Evolutionary conservation across 2,888 invertebrate genomes (phyloP).

Genomic region (Drosophila hamatofila): DNA sequence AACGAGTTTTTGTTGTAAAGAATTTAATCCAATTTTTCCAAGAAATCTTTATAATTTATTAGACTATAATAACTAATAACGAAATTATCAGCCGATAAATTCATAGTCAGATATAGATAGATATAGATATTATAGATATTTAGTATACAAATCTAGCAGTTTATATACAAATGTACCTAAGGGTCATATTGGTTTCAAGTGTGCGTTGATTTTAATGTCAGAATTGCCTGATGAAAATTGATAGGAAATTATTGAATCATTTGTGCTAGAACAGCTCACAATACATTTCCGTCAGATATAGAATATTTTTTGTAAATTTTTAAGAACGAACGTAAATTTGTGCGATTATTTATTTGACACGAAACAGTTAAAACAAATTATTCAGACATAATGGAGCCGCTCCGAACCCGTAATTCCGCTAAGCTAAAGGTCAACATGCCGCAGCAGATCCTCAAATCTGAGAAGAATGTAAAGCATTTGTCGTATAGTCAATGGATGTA

Average conservation of each 20-base stretch:
- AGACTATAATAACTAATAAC: no score
- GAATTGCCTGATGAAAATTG: background rate
- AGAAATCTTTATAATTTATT: no score
- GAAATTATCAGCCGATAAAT: no score
- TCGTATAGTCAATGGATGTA: background rate
- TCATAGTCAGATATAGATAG: no score
- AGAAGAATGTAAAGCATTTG: slow-evolving; percentile 53
- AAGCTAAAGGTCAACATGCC: slow-evolving; percentile 37
- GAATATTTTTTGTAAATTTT: slow-evolving; percentile 30
- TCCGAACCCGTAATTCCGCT: slow-evolving; percentile 30
- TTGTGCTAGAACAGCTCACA: slow-evolving; percentile 44
- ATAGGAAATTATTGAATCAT: slow-evolving; percentile 28
- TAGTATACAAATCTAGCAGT: no score
- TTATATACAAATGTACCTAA: no score
- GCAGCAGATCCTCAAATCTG: slow-evolving; percentile 37
- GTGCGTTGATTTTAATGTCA: slow-evolving; percentile 35
- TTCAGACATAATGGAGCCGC: slow-evolving; percentile 46
- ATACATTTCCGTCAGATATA: slow-evolving; percentile 28
- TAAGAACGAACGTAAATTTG: slow-evolving; percentile 9
- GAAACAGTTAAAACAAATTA: background rate
- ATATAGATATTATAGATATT: no score
- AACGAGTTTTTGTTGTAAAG: no score
- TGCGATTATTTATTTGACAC: background rate
- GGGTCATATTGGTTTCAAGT: no score
- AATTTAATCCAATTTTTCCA: no score